A percentile compares a stretch with the other conserved stretches of the same genome.
Conservation (phyloP, 2,888 invertebrate species). For the Drosophila anceps region DNA sequence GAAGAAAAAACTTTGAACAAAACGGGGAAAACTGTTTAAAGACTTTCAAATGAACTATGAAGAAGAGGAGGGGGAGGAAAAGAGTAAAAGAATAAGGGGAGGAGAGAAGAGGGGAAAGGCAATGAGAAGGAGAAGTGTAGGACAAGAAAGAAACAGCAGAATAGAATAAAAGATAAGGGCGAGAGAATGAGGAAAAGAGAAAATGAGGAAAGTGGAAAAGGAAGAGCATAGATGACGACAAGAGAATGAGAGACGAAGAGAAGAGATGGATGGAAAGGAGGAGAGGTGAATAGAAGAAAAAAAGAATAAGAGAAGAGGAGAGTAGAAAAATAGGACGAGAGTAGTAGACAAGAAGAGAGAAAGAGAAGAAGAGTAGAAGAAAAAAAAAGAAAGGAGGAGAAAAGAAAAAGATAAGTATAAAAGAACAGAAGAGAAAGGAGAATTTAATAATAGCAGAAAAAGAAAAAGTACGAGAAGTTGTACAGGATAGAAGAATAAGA, state of each 20-base stretch:
- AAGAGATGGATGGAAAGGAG: too few species aligned
- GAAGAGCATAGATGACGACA: too few species aligned
- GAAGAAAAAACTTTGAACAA: conserved; percentile 8
- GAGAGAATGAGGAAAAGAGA: neutral
- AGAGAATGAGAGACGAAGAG: too few species aligned
- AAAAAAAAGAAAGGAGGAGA: too few species aligned
- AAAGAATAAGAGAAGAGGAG: neutral
- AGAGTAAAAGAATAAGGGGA: too few species aligned
- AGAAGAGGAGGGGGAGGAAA: neutral
- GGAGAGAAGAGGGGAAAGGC: neutral
- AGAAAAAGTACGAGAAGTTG: too few species aligned
- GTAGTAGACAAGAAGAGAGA: neutral
- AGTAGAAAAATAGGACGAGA: neutral
- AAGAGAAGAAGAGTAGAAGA: too few species aligned
- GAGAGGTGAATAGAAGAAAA: neutral
- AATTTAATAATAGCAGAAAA: neutral
- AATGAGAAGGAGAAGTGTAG: neutral
- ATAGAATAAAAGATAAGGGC: too few species aligned
- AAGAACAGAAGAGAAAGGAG: neutral
- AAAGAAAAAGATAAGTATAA: too few species aligned
- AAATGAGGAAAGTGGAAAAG: neutral
- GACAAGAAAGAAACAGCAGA: neutral
- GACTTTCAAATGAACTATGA: conserved; percentile 38
- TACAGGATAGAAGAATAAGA: neutral
- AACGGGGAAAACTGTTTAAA: conserved; percentile 33